Percentiles rank a stretch among this genome's conserved stretches.
These are phyloP conservation scores for Ginglymostoma cirratum DNA, from an alignment of 2,113 vertebrate species.

Conservation along the genomic window DNA sequence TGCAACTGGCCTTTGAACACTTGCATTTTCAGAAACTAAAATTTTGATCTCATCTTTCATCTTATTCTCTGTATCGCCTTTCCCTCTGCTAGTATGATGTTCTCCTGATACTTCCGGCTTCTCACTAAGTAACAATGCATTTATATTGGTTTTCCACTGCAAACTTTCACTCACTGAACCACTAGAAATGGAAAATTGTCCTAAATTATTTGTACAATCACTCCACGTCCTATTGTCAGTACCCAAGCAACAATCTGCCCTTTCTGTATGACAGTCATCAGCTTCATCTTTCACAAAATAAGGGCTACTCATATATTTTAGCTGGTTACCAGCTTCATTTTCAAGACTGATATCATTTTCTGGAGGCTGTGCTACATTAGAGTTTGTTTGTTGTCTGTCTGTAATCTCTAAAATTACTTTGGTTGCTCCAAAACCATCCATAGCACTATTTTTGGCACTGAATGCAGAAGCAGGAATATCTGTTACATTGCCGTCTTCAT, in stretches of 20 bases:
- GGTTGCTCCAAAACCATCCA: neutral
- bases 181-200: neutral
- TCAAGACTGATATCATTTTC: neutral
- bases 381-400: neutral
- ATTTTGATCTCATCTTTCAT: neutral
- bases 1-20: neutral
- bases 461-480: constrained; percentile 8
- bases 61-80: neutral
- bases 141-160: neutral
- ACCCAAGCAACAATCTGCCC: neutral
- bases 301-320: neutral
- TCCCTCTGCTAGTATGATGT: neutral
- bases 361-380: neutral
- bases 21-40: neutral
- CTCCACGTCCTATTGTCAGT: neutral
- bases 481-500: neutral
- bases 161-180: neutral
- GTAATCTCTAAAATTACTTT: constrained; percentile 5
- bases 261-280: neutral
- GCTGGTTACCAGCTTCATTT: neutral
- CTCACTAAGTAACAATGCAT: neutral
- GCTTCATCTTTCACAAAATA: neutral
- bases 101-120: neutral
- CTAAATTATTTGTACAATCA: neutral
- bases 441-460: neutral